Evolutionary conservation across 2,113 vertebrate genomes (phyloP).

Genomic region (Oryzias curvinotus): DNA sequence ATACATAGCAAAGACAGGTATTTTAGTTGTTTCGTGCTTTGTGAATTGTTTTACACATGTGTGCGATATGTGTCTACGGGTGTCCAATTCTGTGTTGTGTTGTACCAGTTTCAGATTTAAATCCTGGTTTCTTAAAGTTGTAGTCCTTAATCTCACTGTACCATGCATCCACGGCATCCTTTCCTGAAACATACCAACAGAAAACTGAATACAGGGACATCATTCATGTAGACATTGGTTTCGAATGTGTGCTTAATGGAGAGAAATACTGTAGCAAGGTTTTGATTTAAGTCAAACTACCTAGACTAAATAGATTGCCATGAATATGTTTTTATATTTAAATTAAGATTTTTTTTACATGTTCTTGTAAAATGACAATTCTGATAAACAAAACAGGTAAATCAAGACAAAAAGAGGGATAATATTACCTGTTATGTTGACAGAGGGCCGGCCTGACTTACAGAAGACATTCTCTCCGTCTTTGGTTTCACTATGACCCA

Average conservation of each 20-base stretch:
- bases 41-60: not conserved
- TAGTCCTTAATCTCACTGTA: constrained; percentile 72
- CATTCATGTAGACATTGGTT: not conserved
- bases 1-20: too few relatives aligned
- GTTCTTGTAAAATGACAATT: not conserved
- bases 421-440: constrained; percentile 48
- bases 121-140: constrained; percentile 46
- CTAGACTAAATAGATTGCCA: too few relatives aligned
- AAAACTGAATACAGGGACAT: not conserved
- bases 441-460: constrained; percentile 14
- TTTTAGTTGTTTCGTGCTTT: not conserved
- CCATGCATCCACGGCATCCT: constrained; percentile 63
- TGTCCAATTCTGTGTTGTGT: not conserved
- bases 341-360: not conserved
- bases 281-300: too few relatives aligned
- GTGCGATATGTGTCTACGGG: not conserved
- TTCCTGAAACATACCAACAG: constrained; percentile 35
- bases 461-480: constrained; percentile 75
- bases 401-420: not conserved
- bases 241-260: not conserved
- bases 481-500: constrained; percentile 56
- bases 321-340: too few relatives aligned
- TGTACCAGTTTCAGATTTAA: constrained; percentile 37
- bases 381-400: not conserved
- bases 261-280: too few relatives aligned